Conservation (phyloP, 1,140 invertebrate genomes). For the Tetranychus cinnabarinus region DNA sequence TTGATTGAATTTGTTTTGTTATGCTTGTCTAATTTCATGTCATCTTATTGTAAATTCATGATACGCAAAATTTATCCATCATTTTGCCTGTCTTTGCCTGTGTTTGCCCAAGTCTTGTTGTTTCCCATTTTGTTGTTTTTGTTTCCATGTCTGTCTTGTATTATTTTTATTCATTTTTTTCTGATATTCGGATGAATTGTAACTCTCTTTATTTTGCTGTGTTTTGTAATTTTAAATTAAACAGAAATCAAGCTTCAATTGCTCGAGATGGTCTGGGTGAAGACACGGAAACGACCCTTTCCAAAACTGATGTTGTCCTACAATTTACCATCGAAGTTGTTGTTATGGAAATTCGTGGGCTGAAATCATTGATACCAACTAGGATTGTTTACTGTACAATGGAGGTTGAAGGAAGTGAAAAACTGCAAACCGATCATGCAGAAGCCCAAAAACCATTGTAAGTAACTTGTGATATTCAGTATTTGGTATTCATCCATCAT, state of each 20-base stretch:
- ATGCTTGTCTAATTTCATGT: too few species aligned
- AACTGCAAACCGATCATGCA: slow-evolving; percentile 95
- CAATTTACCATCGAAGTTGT: slow-evolving; percentile 88
- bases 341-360: slow-evolving; percentile 94
- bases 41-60: too few species aligned
- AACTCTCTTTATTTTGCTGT: background rate
- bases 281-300: slow-evolving; percentile 51
- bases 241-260: slow-evolving; percentile 61
- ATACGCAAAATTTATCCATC: too few species aligned
- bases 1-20: too few species aligned
- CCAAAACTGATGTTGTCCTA: slow-evolving; percentile 88
- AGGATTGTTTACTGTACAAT: slow-evolving; percentile 98
- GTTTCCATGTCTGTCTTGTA: too few species aligned
- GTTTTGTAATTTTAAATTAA: background rate
- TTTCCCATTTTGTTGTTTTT: too few species aligned
- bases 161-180: too few species aligned
- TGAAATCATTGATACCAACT: slow-evolving; percentile 86
- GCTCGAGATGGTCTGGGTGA: slow-evolving; percentile 77
- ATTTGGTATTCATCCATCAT: too few species aligned
- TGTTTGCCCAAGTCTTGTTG: too few species aligned
- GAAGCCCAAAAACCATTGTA: slow-evolving; percentile 94
- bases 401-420: slow-evolving; percentile 90
- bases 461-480: slow-evolving; percentile 18
- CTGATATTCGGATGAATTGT: background rate
- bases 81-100: too few species aligned